phyloP scores from a whole-genome alignment of 1,140 invertebrate species.

The Calephelis nemesis region DNA sequence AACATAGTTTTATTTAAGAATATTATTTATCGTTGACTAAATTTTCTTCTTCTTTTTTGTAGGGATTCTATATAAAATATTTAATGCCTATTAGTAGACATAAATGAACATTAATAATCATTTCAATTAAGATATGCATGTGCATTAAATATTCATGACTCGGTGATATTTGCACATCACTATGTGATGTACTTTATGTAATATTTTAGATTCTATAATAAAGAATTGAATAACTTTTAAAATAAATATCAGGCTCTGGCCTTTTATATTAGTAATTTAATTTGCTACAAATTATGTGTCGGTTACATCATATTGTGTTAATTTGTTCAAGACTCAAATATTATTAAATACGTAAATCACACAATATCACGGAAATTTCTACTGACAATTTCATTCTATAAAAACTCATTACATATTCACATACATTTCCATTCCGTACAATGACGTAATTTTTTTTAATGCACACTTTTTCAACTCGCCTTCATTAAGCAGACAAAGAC shows the following conservation, averaged over 20 bases:
- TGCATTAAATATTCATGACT: background rate
- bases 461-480: too few species aligned
- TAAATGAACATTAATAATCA: slow-evolving; percentile 37
- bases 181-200: slow-evolving; percentile 2
- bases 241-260: slow-evolving; percentile 31
- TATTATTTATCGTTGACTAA: background rate
- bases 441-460: background rate
- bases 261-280: slow-evolving; percentile 16
- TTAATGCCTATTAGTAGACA: slow-evolving; percentile 65
- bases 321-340: slow-evolving; percentile 38
- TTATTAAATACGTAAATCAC: slow-evolving; percentile 43
- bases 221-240: slow-evolving; percentile 37
- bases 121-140: slow-evolving; percentile 39
- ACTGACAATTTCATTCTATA: slow-evolving; percentile 15
- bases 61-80: slow-evolving; percentile 31
- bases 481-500: too few species aligned
- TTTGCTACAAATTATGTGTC: slow-evolving; percentile 3
- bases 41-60: background rate
- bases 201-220: background rate
- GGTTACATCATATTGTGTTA: slow-evolving; percentile 23
- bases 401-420: background rate
- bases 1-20: background rate
- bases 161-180: slow-evolving; percentile 8
- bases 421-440: background rate
- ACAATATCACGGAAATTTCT: slow-evolving; percentile 39